Evolutionary conservation across 2,113 vertebrate species (phyloP), one percentile per base, ranked within the genome.

Genomic region (Malurus melanocephalus): DNA sequence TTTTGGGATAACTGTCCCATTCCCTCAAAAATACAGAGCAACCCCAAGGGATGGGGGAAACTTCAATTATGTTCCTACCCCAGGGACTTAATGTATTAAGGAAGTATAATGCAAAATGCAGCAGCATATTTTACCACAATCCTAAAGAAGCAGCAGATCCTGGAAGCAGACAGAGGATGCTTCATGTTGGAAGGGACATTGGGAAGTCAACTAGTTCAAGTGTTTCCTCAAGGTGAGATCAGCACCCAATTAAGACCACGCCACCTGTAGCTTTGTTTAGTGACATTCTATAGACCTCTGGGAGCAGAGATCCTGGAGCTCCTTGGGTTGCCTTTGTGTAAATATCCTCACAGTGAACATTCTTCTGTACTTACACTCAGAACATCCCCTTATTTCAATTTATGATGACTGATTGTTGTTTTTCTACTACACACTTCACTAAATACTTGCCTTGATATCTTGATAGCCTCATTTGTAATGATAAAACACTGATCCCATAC

Each of bases 271-370:
- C 23, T 86, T 45, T 77, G 4, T 73, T 73, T 33, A 42, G 9
- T 19, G 3, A 6, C 35, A 10, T 69, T 59, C 32, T 82, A 24
- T 38, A 69, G 20, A 55, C 10, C 13, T 53, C 32, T 33, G 23
- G 52, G 22, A 59, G 13, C 11, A 72, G 21, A 72, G 9, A 48
- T 57, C 7, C 16, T 4, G 3, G 14, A 76, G 20, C 4, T 38
- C 27, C 27, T 52, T 75, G 10, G 1, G 4, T 67, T 84, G 22
- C 27, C 15, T 60, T 42, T 48, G 5, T 43, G 9, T 72, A 56
- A 59, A 43, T 13, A 35, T 28, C 16, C 7, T 67, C 48, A 30
- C 1, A 52, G 23, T 30, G 26, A 57, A 48, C 0, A 0, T 30
- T 68, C 64, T 89, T 87, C 21, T 5, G 4, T 38, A 18, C 3